Percentiles rank a stretch among this genome's conserved stretches.
Evolutionary conservation across 2,797 vertebrate genomes (phyloP).

Genomic region (Rhinophrynus dorsalis): DNA sequence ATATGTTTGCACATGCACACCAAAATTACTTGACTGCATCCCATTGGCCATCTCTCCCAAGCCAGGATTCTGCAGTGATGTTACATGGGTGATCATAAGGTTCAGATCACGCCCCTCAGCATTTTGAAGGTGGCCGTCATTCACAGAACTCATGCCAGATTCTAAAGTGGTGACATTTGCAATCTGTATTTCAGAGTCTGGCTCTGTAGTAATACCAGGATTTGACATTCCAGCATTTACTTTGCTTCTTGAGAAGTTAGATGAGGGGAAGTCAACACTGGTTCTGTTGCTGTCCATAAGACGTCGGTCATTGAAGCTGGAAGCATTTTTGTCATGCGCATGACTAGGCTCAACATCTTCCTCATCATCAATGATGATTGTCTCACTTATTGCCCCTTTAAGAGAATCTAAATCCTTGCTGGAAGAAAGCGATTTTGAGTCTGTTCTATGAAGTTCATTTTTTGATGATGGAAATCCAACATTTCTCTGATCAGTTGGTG

Average conservation of each 20-base stretch:
- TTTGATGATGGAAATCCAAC: constrained; percentile 67
- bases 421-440: constrained; percentile 68
- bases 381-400: constrained; percentile 81
- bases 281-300: constrained; percentile 72
- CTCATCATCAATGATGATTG: constrained; percentile 97
- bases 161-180: constrained; percentile 95
- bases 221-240: constrained; percentile 72
- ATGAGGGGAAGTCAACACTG: constrained; percentile 70
- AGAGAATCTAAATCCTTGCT: constrained; percentile 71
- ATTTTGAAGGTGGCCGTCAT: constrained; percentile 67
- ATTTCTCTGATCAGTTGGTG: constrained; percentile 63
- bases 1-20: constrained; percentile 80
- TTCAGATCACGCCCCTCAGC: constrained; percentile 81
- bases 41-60: constrained; percentile 83
- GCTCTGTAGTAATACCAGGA: constrained; percentile 90
- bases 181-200: constrained; percentile 94
- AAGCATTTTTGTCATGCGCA: constrained; percentile 72
- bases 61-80: constrained; percentile 83
- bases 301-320: constrained; percentile 70
- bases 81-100: constrained; percentile 97
- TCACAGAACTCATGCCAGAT: constrained; percentile 69
- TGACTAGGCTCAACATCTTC: constrained; percentile 86
- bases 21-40: constrained; percentile 86
- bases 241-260: constrained; percentile 78
- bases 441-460: constrained; percentile 69